phyloP scores from a whole-genome alignment of 2,797 vertebrate species.

The Pseudocheirus occidentalis region DNA sequence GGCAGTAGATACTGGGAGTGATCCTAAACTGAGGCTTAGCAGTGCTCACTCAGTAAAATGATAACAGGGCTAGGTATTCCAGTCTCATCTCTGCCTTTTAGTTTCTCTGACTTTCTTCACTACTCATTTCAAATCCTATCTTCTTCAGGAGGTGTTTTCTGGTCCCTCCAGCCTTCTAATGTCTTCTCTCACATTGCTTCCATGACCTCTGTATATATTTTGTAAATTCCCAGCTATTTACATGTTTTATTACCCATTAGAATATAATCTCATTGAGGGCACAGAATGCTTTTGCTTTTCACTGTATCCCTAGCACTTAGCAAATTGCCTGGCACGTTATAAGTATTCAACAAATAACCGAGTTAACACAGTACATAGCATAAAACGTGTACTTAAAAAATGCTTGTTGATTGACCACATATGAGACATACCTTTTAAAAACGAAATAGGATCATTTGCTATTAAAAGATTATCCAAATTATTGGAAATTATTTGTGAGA shows the following conservation, averaged over 20 bases:
- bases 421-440: not conserved
- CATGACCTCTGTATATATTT: not conserved
- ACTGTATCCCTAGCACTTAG: not conserved
- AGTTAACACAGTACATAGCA: not conserved
- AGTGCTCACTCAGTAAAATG: not conserved
- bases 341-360: not conserved
- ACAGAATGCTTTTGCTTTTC: not conserved
- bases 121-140: not conserved
- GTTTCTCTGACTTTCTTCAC: not conserved
- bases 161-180: not conserved
- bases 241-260: not conserved
- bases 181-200: not conserved
- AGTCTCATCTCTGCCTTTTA: not conserved
- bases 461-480: not conserved
- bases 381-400: not conserved
- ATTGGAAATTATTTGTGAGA: conserved; percentile 1
- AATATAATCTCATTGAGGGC: not conserved
- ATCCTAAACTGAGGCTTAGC: not conserved
- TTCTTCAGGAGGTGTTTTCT: not conserved
- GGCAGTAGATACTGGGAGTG: not conserved
- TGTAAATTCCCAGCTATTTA: not conserved
- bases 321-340: not conserved
- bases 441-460: not conserved
- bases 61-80: not conserved
- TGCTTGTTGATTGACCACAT: not conserved